Evolutionary conservation across 2,113 vertebrate species (phyloP).

Genomic region (Petrocephalus microphthalmus): DNA sequence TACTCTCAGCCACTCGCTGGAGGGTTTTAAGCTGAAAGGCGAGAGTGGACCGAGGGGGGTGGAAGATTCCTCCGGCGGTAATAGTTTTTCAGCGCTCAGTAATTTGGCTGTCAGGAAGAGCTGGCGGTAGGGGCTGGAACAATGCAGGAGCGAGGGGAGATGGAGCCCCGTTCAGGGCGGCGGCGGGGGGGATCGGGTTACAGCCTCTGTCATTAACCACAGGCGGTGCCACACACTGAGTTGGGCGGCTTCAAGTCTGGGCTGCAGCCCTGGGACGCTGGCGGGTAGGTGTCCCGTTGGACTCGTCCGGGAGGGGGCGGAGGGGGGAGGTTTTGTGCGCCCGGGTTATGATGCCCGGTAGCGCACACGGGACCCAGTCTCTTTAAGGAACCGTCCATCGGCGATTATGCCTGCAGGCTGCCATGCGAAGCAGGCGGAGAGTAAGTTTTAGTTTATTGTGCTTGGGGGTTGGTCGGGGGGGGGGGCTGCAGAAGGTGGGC

Average conservation of each 20-base stretch:
- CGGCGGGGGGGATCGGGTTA: slow-evolving; percentile 60
- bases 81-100: slow-evolving; percentile 55
- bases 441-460: slow-evolving; percentile 45
- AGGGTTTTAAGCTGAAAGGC: not conserved
- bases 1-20: not conserved
- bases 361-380: slow-evolving; percentile 29
- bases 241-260: slow-evolving; percentile 62
- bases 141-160: slow-evolving; percentile 55
- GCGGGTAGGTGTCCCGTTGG: slow-evolving; percentile 36
- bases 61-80: slow-evolving; percentile 47
- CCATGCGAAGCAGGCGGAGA: slow-evolving; percentile 35
- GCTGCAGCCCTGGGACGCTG: slow-evolving; percentile 46
- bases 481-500: slow-evolving; percentile 34
- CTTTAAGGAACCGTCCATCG: slow-evolving; percentile 32
- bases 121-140: slow-evolving; percentile 59
- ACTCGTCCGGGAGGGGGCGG: slow-evolving; percentile 5
- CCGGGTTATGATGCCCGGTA: slow-evolving; percentile 18
- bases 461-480: slow-evolving; percentile 31
- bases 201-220: slow-evolving; percentile 60
- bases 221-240: slow-evolving; percentile 49
- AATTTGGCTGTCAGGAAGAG: slow-evolving; percentile 67
- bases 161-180: slow-evolving; percentile 46
- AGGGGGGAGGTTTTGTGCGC: slow-evolving; percentile 17
- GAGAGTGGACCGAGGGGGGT: not conserved
- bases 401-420: slow-evolving; percentile 20